These are phyloP conservation scores for Trinectes maculatus DNA, from an alignment of 2,113 vertebrate genomes.

Conservation along the genomic window DNA sequence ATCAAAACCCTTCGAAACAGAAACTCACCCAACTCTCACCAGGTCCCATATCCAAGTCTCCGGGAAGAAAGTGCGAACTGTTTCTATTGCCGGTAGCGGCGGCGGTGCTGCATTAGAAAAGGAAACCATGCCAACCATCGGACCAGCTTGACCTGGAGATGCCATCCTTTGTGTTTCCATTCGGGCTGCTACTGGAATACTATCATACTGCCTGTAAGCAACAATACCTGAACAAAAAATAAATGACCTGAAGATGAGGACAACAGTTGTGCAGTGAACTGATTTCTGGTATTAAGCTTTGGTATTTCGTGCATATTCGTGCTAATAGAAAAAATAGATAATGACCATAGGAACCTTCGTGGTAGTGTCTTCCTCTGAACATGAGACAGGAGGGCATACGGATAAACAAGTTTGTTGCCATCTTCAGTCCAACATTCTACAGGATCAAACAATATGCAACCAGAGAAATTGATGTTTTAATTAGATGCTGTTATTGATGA, in stretches of 20 bases:
- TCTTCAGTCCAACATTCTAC: conserved; percentile 86
- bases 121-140: too few relatives aligned
- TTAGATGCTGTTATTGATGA: too few relatives aligned
- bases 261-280: too few relatives aligned
- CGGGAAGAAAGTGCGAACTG: conserved; percentile 84
- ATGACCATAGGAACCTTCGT: neutral
- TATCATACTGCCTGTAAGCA: neutral
- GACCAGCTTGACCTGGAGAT: neutral
- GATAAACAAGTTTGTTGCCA: conserved; percentile 69
- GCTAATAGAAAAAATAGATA: conserved; percentile 67
- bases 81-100: conserved; percentile 35
- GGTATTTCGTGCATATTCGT: too few relatives aligned
- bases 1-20: too few relatives aligned
- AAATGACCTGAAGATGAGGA: too few relatives aligned
- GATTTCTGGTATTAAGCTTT: neutral
- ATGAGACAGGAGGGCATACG: conserved; percentile 45
- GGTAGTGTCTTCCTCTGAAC: conserved; percentile 52
- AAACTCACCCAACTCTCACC: conserved; percentile 80
- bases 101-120: too few relatives aligned
- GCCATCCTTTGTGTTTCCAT: neutral
- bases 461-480: neutral
- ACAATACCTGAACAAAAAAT: neutral
- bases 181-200: neutral
- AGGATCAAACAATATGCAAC: conserved; percentile 33
- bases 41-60: conserved; percentile 92